A percentile compares a stretch with the other conserved stretches of the same genome.
Evolutionary conservation across 2,797 vertebrate genomes (phyloP).

Genomic region (Enteromius afrohamiltoni): DNA sequence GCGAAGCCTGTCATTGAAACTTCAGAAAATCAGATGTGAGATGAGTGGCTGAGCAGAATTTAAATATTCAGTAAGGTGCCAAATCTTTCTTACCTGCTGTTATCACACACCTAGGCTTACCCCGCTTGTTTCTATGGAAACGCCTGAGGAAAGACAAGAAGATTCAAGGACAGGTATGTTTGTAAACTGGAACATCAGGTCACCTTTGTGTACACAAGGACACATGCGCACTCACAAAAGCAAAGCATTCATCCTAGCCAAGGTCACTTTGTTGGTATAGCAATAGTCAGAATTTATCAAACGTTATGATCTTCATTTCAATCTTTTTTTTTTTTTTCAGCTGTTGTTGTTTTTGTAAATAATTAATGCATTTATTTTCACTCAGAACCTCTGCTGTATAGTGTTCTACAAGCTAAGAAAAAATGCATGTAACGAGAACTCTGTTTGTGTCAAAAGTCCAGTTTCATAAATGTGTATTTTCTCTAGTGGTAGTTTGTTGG

Average conservation of each 20-base stretch:
- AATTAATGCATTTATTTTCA: background rate
- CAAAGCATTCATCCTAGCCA: slow-evolving; percentile 21
- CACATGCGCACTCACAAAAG: slow-evolving; percentile 55
- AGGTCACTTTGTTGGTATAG: slow-evolving; percentile 66
- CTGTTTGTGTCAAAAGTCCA: background rate
- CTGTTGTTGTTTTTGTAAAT: slow-evolving; percentile 12
- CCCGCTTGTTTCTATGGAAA: slow-evolving; percentile 81
- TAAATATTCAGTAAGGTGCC: slow-evolving; percentile 58
- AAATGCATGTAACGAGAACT: background rate
- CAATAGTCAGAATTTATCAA: slow-evolving; percentile 49
- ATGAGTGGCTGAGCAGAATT: slow-evolving; percentile 19
- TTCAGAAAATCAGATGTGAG: slow-evolving; percentile 17
- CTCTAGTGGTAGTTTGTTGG: background rate
- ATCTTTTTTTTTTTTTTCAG: background rate
- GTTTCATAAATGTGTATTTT: background rate
- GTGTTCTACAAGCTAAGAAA: background rate
- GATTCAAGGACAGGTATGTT: slow-evolving; percentile 82
- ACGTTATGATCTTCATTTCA: slow-evolving; percentile 7
- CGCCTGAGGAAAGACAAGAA: slow-evolving; percentile 71
- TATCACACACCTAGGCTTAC: slow-evolving; percentile 61
- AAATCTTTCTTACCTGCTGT: slow-evolving; percentile 61
- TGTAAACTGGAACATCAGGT: slow-evolving; percentile 76
- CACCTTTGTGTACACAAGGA: slow-evolving; percentile 62
- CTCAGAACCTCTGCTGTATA: background rate
- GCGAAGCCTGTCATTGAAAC: slow-evolving; percentile 18